Evolutionary conservation across 1,140 invertebrate genomes (phyloP), one percentile per base, ranked within the genome.

Genomic region (Microvelia longipes): DNA sequence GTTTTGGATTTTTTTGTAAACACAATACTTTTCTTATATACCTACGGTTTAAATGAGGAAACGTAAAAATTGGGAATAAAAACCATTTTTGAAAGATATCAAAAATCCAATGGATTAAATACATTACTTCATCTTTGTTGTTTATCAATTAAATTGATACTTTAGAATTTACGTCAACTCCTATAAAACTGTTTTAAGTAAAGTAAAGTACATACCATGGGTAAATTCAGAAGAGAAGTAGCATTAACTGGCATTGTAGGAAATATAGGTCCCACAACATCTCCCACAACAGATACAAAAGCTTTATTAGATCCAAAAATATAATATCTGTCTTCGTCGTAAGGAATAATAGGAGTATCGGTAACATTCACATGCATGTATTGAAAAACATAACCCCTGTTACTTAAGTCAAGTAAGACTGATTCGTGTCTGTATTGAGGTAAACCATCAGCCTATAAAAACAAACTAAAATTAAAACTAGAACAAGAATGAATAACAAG

Each of bases 301-400:
- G 93, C 94, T 73, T 84, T 86, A 76, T 95, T 95, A 0, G 94
- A 98, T 0, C 93, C 94, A 76, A 90, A 95, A n/a, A 98, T 89
- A 78, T 95, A 98, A 77, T 94, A 92, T 73, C 94, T 87, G 74
- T 92, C 87, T 73, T 90, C 85, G 71, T 92, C 88, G 75, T 96
- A 94, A 0, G 94, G 90, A 69, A 95, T 92, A 69, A 93, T 86
- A 0, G 93, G 94, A 0, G 89, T 91, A 77, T 94, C 91, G 0
- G 94, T 96, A 2, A 97, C 87, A 77, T 94, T 94, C 0, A 98
- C 90, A 79, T 98, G 93, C 85, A 98, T 88, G 77, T 96, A 95
- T 75, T 96, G 94, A 77, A 96, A 90, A 1, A 94, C 87, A 76
- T 93, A 95, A 5, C 92, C 92, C 15, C 92, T 86, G 78, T 91